phyloP scores from a whole-genome alignment of 2,888 invertebrate genomes.

The Elysia crispata region DNA sequence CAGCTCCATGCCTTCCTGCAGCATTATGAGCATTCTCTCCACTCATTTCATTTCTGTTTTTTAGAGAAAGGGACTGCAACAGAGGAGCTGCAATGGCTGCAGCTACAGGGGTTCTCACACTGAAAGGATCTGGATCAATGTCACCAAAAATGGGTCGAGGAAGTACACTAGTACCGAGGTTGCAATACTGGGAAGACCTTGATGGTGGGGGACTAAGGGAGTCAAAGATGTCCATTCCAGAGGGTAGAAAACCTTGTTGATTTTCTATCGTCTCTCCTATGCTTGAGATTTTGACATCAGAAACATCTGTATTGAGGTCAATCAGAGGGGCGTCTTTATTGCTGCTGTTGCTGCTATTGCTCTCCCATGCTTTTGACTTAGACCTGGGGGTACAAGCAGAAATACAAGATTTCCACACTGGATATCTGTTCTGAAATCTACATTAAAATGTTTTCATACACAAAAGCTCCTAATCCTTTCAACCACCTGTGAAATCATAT shows the following conservation, averaged over 20 bases:
- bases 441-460: too few relatives aligned
- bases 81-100: too few relatives aligned
- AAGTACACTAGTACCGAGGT: constrained; percentile 54
- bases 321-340: constrained; percentile 66
- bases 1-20: neutral
- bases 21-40: too few relatives aligned
- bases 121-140: constrained; percentile 67
- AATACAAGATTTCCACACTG: too few relatives aligned
- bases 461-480: too few relatives aligned
- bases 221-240: constrained; percentile 63
- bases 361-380: neutral
- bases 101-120: constrained; percentile 52
- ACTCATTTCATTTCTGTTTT: too few relatives aligned
- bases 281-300: neutral
- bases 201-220: constrained; percentile 56
- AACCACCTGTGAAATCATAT: too few relatives aligned
- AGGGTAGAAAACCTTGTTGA: too few relatives aligned
- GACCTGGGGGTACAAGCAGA: too few relatives aligned
- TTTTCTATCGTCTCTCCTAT: neutral
- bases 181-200: constrained; percentile 58
- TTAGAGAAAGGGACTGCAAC: too few relatives aligned
- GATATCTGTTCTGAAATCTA: too few relatives aligned
- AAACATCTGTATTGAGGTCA: constrained; percentile 63
- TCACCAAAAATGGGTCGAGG: constrained; percentile 63
- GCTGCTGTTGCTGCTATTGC: neutral